A percentile compares a stretch with the other conserved stretches of the same genome.
Conservation (phyloP, 2,797 vertebrate species). For the Alauda arvensis region DNA sequence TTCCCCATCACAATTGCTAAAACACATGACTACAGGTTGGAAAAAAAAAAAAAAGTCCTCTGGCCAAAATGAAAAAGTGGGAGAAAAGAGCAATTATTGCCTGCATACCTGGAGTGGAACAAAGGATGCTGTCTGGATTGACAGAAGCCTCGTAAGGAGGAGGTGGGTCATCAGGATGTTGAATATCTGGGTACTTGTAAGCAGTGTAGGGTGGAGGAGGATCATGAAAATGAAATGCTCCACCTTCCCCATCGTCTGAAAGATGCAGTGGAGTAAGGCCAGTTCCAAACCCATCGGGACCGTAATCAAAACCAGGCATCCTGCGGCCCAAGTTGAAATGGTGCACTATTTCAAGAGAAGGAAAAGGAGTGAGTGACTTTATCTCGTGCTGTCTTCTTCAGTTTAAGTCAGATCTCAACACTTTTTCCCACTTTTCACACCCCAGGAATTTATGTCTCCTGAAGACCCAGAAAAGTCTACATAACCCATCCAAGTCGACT, state of each 20-base stretch:
- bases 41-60: not conserved
- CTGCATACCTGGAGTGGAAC: conserved; percentile 83
- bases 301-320: conserved; percentile 95
- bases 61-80: not conserved
- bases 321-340: conserved; percentile 95
- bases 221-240: conserved; percentile 96
- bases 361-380: not conserved
- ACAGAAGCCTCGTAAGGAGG: conserved; percentile 96
- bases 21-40: not conserved
- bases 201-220: conserved; percentile 94
- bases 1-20: not conserved
- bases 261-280: conserved; percentile 95
- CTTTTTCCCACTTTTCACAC: not conserved
- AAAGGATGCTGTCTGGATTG: conserved; percentile 88
- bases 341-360: conserved; percentile 79
- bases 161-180: conserved; percentile 93
- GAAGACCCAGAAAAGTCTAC: conserved; percentile 11
- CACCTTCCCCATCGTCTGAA: conserved; percentile 95
- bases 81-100: not conserved
- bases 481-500: not conserved
- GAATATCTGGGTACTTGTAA: conserved; percentile 95
- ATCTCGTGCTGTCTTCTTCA: not conserved
- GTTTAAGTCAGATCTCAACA: not conserved
- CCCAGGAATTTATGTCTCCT: not conserved
- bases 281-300: conserved; percentile 90